Base-by-base conservation (phyloP, 2,797 vertebrate species). In the Dromococcyx pavoninus region DNA sequence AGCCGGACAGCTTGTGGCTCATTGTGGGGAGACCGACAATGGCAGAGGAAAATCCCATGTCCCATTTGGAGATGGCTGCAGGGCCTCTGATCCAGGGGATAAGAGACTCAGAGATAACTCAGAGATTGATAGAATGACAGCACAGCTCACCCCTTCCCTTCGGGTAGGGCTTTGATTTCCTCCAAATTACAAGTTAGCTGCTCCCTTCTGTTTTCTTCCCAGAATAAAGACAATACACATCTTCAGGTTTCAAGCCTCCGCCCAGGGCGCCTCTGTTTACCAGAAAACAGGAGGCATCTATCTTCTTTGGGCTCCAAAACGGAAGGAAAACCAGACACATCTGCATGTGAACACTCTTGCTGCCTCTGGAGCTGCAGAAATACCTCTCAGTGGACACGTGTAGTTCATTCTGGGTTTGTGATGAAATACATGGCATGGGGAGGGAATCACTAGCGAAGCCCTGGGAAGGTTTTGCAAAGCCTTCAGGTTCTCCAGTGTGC, bases 391-490 rank as follows among this genome's bases (percentile, higher is more conserved):
- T 16, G 84, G 83, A 57, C 79, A 51, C 24, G 4, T 82, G 92
- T 76, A 93, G 96, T 93, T 81, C 60, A 27, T 33, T 69, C 77
- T 3, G 33, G 74, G 43, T 77, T 71, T 67, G 67, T 92, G 94
- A 94, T 72, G 96, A 95, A 94, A 96, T 66, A 32, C 33, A 62
- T 89, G 94, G 86, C 90, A 70, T 3, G 2, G 73, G 79, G 88
- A 92, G 79, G 66, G 88, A 93, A 7, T 76, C 88, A 54, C 81
- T 65, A 93, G 57, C 81, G 88, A 67, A 92, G 60, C 65, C 61
- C 61, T 12, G 0, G 21, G 75, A 93, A 92, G 91, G 86, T 46
- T 89, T 88, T 57, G 54, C 22, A 28, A 65, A 93, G 78, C 91
- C 92, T 89, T 72, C 65, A 3, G 73, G 71, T 83, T 77, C 89